Evolutionary conservation across 2,113 vertebrate species (phyloP), one percentile per base, ranked within the genome.

Genomic region (Hippocampus guttulatus): DNA sequence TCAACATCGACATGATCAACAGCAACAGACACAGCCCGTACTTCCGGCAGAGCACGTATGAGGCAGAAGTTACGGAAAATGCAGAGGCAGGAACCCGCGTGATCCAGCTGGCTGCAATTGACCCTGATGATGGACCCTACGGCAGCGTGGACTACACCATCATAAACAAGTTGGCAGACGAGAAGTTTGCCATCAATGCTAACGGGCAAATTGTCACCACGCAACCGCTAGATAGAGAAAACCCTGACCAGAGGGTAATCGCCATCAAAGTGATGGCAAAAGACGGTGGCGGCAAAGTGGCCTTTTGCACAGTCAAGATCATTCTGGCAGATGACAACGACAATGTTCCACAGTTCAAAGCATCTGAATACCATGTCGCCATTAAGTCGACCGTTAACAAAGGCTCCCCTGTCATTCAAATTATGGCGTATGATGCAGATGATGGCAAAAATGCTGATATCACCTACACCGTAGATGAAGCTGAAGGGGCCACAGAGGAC

Each of bases 321-420:
- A 99, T 98, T 62, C 94, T 99, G 45, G 97, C 95, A 0, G 97
- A 99, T 3, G 95, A 98, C 84, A 99, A 99, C 33, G 97, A 99
- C 88, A 98, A 99, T 16, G 82, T 94, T 0, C 97, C 97, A 64
- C 92, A 92, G 61, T 99, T 99, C 79, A 94, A 95, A 90, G 95
- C 94, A 0, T 93, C 94, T 0, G 92, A 95, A 52, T 99, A 98
- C 74, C 94, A 92, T 0, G 87, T 99, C 12, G 96, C 95, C 5
- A 92, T 99, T 74, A 95, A 95, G 74, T 97, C 96, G 1, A 96
- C 93, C 0, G 89, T 97, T 14, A 96, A 95, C 64, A 97, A 94
- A 87, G 95, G 95, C 43, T 93, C 92, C 1, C 95, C 96, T 0
- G 92, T 99, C 71, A 96, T 99, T 70, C 95, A 96, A 68, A 92